A percentile compares a stretch with the other conserved stretches of the same genome.
phyloP scores from a whole-genome alignment of 2,797 vertebrate genomes.

The Iguana delicatissima region DNA sequence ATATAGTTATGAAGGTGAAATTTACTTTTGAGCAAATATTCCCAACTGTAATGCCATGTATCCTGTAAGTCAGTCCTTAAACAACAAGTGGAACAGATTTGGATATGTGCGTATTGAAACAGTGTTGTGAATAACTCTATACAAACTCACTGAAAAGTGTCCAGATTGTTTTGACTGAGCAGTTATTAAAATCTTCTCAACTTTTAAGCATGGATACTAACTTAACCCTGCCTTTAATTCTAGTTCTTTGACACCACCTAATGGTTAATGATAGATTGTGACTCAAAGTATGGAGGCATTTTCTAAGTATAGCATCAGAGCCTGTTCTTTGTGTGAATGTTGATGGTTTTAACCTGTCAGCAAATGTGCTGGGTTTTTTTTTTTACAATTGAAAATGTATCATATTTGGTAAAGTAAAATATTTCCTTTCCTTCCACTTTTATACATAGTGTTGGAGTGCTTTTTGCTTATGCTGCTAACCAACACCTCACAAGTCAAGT shows the following conservation, averaged over 20 bases:
- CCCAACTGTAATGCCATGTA: not conserved
- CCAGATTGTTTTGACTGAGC: not conserved
- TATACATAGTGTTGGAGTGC: slow-evolving; percentile 86
- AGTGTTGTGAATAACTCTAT: not conserved
- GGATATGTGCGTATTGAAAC: not conserved
- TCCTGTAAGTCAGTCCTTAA: not conserved
- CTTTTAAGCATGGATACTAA: not conserved
- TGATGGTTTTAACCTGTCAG: not conserved
- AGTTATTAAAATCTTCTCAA: not conserved
- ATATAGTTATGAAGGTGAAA: not conserved
- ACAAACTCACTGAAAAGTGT: not conserved
- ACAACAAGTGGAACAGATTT: not conserved
- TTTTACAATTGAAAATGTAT: not conserved
- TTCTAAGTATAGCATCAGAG: not conserved
- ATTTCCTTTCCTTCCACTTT: slow-evolving; percentile 46
- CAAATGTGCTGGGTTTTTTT: not conserved
- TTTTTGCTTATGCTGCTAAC: slow-evolving; percentile 91
- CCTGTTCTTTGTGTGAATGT: not conserved
- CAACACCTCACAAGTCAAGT: slow-evolving; percentile 90
- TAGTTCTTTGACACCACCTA: slow-evolving; percentile 51
- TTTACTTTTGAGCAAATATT: not conserved
- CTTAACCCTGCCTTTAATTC: not conserved
- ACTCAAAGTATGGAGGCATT: not conserved
- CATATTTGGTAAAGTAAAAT: not conserved
- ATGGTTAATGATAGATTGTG: slow-evolving; percentile 8